Percentiles rank a stretch among this genome's conserved stretches.
phyloP scores from a whole-genome alignment of 2,113 vertebrate genomes.

The Oreochromis niloticus region DNA sequence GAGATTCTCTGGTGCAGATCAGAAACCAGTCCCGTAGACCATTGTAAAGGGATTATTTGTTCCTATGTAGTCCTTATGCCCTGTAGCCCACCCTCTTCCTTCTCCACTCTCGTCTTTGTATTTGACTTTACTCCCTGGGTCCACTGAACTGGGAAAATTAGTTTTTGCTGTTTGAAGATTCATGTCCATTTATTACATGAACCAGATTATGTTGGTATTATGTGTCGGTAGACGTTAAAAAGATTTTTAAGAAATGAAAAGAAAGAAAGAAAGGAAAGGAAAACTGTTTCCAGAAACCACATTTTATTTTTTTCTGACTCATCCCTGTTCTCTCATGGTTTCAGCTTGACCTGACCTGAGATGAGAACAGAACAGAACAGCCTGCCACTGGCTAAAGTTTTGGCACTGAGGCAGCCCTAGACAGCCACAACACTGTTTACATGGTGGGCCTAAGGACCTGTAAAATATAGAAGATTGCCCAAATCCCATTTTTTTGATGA shows the following conservation, averaged over 20 bases:
- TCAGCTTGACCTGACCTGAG: conserved; percentile 28
- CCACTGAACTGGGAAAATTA: conserved; percentile 35
- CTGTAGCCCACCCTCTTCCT: conserved; percentile 5
- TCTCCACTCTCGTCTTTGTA: conserved; percentile 41
- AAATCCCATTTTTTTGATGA: conserved; percentile 1
- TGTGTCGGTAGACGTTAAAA: neutral
- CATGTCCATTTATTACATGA: conserved; percentile 27
- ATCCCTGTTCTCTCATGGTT: conserved; percentile 14
- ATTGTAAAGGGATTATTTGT: conserved; percentile 66
- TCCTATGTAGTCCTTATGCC: conserved; percentile 40
- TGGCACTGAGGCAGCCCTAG: conserved; percentile 14
- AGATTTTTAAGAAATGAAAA: neutral
- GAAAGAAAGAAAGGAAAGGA: neutral
- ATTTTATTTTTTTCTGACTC: neutral
- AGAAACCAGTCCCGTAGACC: conserved; percentile 30
- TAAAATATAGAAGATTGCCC: conserved; percentile 63
- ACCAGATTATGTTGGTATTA: conserved; percentile 27
- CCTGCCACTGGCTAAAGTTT: conserved; percentile 41
- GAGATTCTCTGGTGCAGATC: conserved; percentile 48
- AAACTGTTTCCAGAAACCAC: neutral
- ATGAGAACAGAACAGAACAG: neutral
- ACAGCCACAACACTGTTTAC: conserved; percentile 59
- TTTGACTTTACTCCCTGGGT: conserved; percentile 28
- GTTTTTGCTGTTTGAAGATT: conserved; percentile 18
- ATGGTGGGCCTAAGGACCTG: conserved; percentile 52